Conservation (phyloP, 2,888 invertebrate species). For the Eupeodes latifasciatus region DNA sequence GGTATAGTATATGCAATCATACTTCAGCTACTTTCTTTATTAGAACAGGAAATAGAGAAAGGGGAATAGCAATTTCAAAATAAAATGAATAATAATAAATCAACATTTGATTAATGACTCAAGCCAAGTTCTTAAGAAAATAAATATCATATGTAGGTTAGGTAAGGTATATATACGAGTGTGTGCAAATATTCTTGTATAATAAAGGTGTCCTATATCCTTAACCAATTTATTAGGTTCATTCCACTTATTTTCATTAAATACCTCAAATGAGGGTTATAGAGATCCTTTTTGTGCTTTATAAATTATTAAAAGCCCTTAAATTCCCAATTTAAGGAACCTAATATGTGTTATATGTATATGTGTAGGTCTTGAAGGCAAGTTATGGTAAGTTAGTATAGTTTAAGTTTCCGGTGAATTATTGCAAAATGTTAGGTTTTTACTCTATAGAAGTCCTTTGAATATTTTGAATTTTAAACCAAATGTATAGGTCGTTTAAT, state of each 20-base stretch:
- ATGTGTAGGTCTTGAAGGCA: neutral
- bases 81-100: constrained; percentile 31
- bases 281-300: constrained; percentile 23
- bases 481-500: neutral
- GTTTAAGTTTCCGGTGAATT: neutral
- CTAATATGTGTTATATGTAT: too few relatives aligned
- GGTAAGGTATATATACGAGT: too few relatives aligned
- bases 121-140: neutral
- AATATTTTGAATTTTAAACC: neutral
- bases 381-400: neutral
- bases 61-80: constrained; percentile 15
- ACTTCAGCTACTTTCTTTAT: constrained; percentile 4
- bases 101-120: constrained; percentile 19
- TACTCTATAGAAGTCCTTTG: neutral
- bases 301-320: constrained; percentile 30
- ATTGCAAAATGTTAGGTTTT: neutral
- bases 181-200: too few relatives aligned
- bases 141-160: neutral
- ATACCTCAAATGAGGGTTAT: constrained; percentile 24
- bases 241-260: constrained; percentile 24
- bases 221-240: constrained; percentile 20
- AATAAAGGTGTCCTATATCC: neutral
- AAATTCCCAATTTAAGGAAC: constrained; percentile 2
- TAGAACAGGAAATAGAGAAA: neutral
- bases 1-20: neutral